Evolutionary conservation across 2,888 invertebrate species (phyloP).

Genomic region (Pachydiplax longipennis): DNA sequence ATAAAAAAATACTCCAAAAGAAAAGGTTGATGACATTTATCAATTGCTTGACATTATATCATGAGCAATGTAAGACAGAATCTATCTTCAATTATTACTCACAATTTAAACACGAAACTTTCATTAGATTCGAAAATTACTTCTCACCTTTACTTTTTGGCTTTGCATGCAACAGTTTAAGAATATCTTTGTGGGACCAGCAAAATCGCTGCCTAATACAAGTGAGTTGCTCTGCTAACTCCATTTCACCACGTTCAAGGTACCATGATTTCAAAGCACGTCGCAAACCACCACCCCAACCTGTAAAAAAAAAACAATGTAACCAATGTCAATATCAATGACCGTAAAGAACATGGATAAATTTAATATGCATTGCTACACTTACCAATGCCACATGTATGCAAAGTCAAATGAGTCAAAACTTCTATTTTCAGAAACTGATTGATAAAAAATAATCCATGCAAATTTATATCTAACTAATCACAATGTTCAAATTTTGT

Average conservation of each 20-base stretch:
- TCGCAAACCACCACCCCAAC: slow-evolving; percentile 1
- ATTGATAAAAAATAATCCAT: neutral
- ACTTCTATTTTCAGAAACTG: too few relatives aligned
- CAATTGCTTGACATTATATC: too few relatives aligned
- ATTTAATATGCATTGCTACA: neutral
- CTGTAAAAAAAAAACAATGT: neutral
- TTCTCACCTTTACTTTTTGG: neutral
- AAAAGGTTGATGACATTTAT: too few relatives aligned
- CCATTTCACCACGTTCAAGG: neutral
- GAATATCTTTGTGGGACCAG: neutral
- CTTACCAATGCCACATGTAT: too few relatives aligned
- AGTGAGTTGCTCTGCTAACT: neutral
- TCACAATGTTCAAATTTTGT: too few relatives aligned
- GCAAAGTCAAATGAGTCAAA: too few relatives aligned
- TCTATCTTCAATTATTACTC: neutral
- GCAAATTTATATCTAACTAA: neutral
- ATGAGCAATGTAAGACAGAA: too few relatives aligned
- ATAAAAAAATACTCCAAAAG: too few relatives aligned
- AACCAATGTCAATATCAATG: neutral
- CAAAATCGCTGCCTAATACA: neutral
- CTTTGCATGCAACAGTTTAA: neutral
- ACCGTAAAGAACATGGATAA: neutral
- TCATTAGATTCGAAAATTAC: neutral
- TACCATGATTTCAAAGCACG: slow-evolving; percentile 9
- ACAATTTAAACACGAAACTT: neutral